Evolutionary conservation across 2,797 vertebrate species (phyloP).

Genomic region (Anniella stebbinsi): DNA sequence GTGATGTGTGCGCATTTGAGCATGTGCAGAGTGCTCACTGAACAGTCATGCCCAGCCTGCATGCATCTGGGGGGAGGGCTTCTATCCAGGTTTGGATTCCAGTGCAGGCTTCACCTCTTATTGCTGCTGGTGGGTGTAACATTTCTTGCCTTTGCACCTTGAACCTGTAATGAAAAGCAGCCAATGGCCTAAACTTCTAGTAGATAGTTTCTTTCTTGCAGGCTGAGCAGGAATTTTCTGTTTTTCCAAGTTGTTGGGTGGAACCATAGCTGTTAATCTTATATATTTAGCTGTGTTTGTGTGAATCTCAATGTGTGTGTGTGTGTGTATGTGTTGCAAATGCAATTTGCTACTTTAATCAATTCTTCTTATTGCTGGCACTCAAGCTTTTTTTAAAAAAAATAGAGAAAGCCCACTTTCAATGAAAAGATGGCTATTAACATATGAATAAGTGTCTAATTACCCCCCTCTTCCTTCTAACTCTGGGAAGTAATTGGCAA

Average conservation of each 20-base stretch:
- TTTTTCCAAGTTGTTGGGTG: neutral
- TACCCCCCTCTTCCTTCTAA: neutral
- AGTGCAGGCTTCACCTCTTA: neutral
- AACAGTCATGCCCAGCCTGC: too few relatives aligned
- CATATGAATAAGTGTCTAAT: slow-evolving; percentile 53
- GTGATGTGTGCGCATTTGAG: neutral
- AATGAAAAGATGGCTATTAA: slow-evolving; percentile 60
- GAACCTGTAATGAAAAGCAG: neutral
- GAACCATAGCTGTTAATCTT: neutral
- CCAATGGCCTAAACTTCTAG: neutral
- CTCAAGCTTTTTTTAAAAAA: neutral
- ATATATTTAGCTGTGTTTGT: neutral
- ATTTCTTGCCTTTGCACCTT: neutral
- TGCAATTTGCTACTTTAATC: neutral
- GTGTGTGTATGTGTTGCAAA: neutral
- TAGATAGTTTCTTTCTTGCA: neutral
- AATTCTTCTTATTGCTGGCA: neutral
- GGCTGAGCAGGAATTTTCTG: neutral
- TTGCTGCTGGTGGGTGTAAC: too few relatives aligned
- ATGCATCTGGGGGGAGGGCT: neutral
- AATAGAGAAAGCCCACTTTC: slow-evolving; percentile 54
- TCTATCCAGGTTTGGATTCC: neutral
- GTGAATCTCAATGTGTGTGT: neutral
- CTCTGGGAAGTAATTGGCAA: slow-evolving; percentile 47
- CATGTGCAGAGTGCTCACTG: neutral